Percentiles rank a stretch among this genome's conserved stretches.
Evolutionary conservation across 2,888 invertebrate species (phyloP).

Genomic region (Clusia tigrina): DNA sequence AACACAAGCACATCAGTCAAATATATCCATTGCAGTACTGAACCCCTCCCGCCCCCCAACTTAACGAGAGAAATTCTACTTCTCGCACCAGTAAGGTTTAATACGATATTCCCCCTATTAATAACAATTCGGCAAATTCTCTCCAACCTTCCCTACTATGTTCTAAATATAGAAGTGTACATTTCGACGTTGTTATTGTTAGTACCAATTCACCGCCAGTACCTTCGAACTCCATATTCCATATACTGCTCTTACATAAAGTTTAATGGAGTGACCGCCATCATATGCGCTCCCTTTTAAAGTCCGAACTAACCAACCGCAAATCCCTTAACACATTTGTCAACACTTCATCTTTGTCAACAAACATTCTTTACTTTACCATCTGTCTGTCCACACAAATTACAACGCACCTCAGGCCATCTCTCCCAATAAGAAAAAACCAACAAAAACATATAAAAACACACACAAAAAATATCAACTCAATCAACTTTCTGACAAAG

Average conservation of each 20-base stretch:
- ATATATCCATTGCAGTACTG: no score
- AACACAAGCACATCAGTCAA: no score
- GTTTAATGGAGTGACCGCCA: no score
- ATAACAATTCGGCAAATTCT: no score
- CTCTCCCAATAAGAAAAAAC: not conserved
- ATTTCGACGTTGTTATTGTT: no score
- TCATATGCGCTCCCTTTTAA: not conserved
- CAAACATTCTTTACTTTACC: conserved; percentile 27
- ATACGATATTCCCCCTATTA: no score
- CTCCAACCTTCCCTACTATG: no score
- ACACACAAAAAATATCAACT: not conserved
- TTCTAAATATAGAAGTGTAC: no score
- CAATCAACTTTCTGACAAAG: conserved; percentile 50
- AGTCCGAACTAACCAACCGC: conserved; percentile 47
- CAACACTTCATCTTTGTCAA: conserved; percentile 60
- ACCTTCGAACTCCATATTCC: not conserved
- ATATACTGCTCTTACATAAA: not conserved
- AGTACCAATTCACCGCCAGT: no score
- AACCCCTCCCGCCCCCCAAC: no score
- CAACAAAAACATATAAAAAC: not conserved
- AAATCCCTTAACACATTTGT: conserved; percentile 61
- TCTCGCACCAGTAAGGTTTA: no score
- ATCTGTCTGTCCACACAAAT: conserved; percentile 11
- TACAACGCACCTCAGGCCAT: not conserved
- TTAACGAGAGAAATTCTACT: no score